phyloP scores from a whole-genome alignment of 2,113 vertebrate species.

The Trogon surrucura region DNA sequence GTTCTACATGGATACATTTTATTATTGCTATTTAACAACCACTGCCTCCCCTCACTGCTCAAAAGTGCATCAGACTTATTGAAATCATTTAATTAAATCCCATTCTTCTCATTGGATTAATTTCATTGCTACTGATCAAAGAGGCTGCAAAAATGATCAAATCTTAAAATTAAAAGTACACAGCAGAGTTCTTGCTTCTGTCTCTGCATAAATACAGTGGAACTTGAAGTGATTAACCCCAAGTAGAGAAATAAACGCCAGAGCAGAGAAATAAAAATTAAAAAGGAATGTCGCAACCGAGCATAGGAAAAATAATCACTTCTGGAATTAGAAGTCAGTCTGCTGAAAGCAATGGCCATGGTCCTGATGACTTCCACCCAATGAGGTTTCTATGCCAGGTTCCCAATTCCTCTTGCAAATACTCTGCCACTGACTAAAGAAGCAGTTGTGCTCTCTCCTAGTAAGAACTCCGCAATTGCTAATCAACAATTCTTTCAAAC shows the following conservation, averaged over 20 bases:
- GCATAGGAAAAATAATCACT: constrained; percentile 2
- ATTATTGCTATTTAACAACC: neutral
- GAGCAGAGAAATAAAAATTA: constrained; percentile 7
- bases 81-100: constrained; percentile 16
- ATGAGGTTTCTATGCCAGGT: neutral
- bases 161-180: constrained; percentile 6
- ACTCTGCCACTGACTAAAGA: constrained; percentile 3
- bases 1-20: neutral
- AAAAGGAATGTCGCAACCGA: neutral
- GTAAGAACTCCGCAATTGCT: constrained; percentile 25
- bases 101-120: constrained; percentile 8
- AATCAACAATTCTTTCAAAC: constrained; percentile 48
- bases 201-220: neutral
- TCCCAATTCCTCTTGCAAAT: neutral
- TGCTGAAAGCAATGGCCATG: neutral
- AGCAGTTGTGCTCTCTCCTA: neutral
- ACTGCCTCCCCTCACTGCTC: neutral
- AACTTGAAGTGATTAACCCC: neutral
- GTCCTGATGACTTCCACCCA: neutral
- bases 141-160: neutral
- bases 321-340: neutral
- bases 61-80: neutral
- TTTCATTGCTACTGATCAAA: constrained; percentile 16
- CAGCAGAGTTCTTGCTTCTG: neutral
- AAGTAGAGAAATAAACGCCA: too few species aligned